A percentile compares a stretch with the other conserved stretches of the same genome.
These are phyloP conservation scores for Hyles euphorbiae DNA, from an alignment of 1,140 invertebrate genomes.

Conservation along the genomic window DNA sequence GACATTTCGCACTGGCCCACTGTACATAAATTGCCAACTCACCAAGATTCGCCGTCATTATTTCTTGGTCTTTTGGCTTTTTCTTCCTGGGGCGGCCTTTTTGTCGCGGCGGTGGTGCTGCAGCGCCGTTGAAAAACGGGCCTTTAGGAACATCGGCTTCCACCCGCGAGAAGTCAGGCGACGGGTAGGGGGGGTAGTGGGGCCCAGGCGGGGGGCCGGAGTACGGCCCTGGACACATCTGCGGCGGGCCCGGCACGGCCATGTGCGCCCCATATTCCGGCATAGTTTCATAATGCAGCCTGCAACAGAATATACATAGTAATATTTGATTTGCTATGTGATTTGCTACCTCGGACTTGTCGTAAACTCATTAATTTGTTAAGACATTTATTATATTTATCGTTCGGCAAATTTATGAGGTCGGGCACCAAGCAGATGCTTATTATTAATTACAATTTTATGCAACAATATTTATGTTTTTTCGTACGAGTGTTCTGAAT, in stretches of 20 bases:
- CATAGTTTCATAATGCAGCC: slow-evolving; percentile 88
- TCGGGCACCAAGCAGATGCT: too few species aligned
- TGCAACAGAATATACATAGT: slow-evolving; percentile 38
- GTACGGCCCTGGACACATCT: slow-evolving; percentile 77
- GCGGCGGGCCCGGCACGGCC: slow-evolving; percentile 77
- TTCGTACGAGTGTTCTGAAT: too few species aligned
- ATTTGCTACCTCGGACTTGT: background rate
- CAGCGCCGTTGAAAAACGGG: slow-evolving; percentile 75
- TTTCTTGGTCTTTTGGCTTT: slow-evolving; percentile 91
- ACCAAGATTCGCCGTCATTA: slow-evolving; percentile 90
- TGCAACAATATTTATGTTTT: too few species aligned
- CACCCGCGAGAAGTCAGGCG: slow-evolving; percentile 74
- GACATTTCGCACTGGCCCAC: too few species aligned
- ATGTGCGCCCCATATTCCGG: slow-evolving; percentile 72
- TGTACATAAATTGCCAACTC: slow-evolving; percentile 11
- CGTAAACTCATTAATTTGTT: background rate
- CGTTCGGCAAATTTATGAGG: too few species aligned
- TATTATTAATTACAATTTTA: too few species aligned
- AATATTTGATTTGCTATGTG: background rate
- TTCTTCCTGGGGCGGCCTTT: slow-evolving; percentile 94
- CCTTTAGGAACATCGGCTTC: slow-evolving; percentile 85
- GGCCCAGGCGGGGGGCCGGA: slow-evolving; percentile 70
- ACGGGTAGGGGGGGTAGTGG: slow-evolving; percentile 71
- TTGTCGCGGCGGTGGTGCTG: slow-evolving; percentile 83
- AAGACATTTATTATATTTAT: too few species aligned